Conservation (phyloP, 2,797 vertebrate species). For the Heterohyrax brucei region DNA sequence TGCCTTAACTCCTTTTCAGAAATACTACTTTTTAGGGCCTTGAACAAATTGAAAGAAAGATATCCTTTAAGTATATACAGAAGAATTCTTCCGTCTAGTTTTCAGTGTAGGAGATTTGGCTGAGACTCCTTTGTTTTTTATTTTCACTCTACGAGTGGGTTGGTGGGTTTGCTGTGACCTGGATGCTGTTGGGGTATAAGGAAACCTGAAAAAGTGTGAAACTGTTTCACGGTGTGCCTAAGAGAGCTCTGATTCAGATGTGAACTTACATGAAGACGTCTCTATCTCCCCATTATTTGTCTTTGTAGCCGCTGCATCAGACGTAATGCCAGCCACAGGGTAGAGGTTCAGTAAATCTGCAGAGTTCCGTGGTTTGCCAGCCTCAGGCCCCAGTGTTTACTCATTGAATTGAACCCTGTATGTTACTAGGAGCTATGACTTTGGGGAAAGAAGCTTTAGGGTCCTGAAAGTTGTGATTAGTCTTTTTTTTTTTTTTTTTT, state of each 20-base stretch:
- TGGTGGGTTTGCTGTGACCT: neutral
- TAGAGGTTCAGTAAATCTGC: neutral
- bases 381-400: neutral
- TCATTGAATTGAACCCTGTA: neutral
- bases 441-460: constrained; percentile 13
- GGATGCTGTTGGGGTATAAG: neutral
- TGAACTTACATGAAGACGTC: neutral
- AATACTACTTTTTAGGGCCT: neutral
- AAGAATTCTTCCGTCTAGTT: neutral
- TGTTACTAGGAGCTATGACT: neutral
- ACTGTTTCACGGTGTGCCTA: neutral
- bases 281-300: neutral
- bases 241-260: neutral
- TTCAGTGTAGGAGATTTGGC: neutral
- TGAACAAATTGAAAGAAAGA: constrained; percentile 32
- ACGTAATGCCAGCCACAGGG: neutral
- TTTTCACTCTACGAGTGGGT: neutral
- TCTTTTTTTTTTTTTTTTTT: neutral
- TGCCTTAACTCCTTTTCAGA: constrained; percentile 29
- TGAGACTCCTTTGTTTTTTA: neutral
- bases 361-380: neutral
- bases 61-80: neutral
- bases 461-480: neutral
- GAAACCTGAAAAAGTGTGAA: neutral
- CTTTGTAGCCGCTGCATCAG: neutral